Evolutionary conservation across 2,797 vertebrate genomes (phyloP).

Genomic region (Enoplosus armatus): DNA sequence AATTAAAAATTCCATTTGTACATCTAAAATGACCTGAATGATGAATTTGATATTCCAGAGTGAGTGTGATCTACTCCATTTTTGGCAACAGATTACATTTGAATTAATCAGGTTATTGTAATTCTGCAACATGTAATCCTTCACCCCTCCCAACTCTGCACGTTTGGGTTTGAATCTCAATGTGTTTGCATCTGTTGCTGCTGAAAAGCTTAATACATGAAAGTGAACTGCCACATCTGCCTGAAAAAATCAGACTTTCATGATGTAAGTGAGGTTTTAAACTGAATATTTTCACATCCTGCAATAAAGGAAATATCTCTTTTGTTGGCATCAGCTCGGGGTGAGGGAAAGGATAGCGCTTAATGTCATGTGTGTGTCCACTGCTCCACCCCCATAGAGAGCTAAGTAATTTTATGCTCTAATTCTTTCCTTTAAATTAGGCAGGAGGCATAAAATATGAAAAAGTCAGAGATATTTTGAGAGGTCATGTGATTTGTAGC

Average conservation of each 20-base stretch:
- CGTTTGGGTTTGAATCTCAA: slow-evolving; percentile 2
- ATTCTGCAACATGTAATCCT: slow-evolving; percentile 45
- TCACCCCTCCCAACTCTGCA: background rate
- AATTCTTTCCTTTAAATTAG: slow-evolving; percentile 84
- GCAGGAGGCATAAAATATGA: slow-evolving; percentile 85
- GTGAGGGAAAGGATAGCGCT: slow-evolving; percentile 55
- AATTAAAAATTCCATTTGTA: slow-evolving; percentile 41
- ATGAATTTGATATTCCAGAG: slow-evolving; percentile 18
- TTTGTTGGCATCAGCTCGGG: slow-evolving; percentile 58
- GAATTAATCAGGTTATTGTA: slow-evolving; percentile 48
- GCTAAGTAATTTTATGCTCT: slow-evolving; percentile 83
- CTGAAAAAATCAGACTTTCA: slow-evolving; percentile 13
- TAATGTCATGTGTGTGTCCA: slow-evolving; percentile 69
- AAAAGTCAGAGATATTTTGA: slow-evolving; percentile 78
- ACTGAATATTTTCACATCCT: slow-evolving; percentile 32
- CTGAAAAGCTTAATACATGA: slow-evolving; percentile 19
- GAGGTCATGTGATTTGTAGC: slow-evolving; percentile 75
- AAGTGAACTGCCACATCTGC: slow-evolving; percentile 10
- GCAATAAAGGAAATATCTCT: slow-evolving; percentile 48
- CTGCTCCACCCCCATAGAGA: slow-evolving; percentile 64
- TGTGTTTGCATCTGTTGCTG: slow-evolving; percentile 34
- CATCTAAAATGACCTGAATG: slow-evolving; percentile 14
- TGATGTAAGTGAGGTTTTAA: slow-evolving; percentile 29
- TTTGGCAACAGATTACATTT: slow-evolving; percentile 48
- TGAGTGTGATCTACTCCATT: slow-evolving; percentile 13